Conservation (phyloP, 2,888 invertebrate genomes). For the Chloromyia formosa region DNA sequence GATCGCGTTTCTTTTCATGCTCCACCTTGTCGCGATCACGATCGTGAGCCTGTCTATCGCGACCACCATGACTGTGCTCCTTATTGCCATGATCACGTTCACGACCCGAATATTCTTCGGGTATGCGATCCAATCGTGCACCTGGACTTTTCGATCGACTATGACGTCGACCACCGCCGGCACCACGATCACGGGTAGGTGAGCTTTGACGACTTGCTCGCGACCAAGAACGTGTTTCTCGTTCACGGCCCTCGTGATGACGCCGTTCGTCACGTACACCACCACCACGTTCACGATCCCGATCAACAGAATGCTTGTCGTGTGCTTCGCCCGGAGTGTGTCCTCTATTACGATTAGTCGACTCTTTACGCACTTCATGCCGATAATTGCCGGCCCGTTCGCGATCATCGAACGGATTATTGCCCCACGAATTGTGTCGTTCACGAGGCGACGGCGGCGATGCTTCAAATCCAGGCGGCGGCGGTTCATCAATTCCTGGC, state of each 20-base stretch:
- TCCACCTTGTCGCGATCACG: slow-evolving; percentile 54
- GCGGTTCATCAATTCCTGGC: slow-evolving; percentile 70
- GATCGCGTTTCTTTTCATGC: slow-evolving; percentile 57
- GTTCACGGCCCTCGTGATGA: slow-evolving; percentile 41
- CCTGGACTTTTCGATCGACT: slow-evolving; percentile 45
- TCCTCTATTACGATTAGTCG: slow-evolving; percentile 24
- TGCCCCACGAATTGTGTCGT: slow-evolving; percentile 45
- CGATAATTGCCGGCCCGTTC: slow-evolving; percentile 21
- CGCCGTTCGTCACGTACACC: slow-evolving; percentile 36
- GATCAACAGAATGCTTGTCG: slow-evolving; percentile 42
- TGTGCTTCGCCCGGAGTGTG: slow-evolving; percentile 39
- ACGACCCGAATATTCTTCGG: slow-evolving; percentile 29
- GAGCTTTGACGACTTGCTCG: slow-evolving; percentile 41
- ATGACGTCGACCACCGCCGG: slow-evolving; percentile 16
- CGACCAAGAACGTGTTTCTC: slow-evolving; percentile 46
- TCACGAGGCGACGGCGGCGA: slow-evolving; percentile 45
- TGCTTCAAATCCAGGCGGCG: slow-evolving; percentile 70
- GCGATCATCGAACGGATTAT: slow-evolving; percentile 33
- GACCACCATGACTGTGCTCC: slow-evolving; percentile 47
- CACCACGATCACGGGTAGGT: neutral
- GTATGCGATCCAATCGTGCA: slow-evolving; percentile 20
- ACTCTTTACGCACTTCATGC: slow-evolving; percentile 28
- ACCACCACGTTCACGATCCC: neutral
- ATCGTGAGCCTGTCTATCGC: slow-evolving; percentile 57
- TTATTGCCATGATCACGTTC: slow-evolving; percentile 52